Conservation (phyloP, 2,797 vertebrate genomes). For the Petrocephalus sullivani region DNA sequence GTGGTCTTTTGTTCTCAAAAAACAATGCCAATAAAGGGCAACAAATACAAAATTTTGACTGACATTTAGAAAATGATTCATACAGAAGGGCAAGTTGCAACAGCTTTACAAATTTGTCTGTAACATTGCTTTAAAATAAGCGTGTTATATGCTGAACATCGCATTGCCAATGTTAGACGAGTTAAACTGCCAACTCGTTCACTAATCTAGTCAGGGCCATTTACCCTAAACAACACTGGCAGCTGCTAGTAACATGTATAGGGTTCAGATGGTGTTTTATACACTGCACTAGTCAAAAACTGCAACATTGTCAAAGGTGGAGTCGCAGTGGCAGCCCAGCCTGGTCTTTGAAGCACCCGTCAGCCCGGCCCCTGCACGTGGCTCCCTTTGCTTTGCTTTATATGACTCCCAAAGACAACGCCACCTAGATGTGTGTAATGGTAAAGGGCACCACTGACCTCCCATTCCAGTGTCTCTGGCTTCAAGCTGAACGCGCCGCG, state of each 20-base stretch:
- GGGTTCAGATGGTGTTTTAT: not conserved
- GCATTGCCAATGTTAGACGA: not conserved
- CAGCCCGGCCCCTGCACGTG: not conserved
- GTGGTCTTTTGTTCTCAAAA: not conserved
- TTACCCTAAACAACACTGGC: not conserved
- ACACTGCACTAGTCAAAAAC: not conserved
- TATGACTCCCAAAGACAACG: not conserved
- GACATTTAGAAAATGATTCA: not conserved
- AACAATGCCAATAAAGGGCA: not conserved
- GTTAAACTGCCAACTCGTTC: not conserved
- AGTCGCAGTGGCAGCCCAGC: not conserved
- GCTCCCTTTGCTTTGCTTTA: not conserved
- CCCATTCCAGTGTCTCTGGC: constrained; percentile 92
- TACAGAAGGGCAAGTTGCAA: not conserved
- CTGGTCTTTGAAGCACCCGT: not conserved
- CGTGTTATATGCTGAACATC: not conserved
- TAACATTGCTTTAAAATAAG: not conserved
- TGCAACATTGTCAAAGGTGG: not conserved
- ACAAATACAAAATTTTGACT: not conserved
- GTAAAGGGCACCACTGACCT: constrained; percentile 67
- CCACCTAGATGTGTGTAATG: not conserved
- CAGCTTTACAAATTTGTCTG: not conserved
- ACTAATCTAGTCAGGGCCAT: not conserved
- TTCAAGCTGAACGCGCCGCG: constrained; percentile 86
- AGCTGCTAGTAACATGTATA: not conserved